These are phyloP conservation scores for Elephantulus edwardii DNA, from an alignment of 2,113 vertebrate genomes.

Conservation along the genomic window DNA sequence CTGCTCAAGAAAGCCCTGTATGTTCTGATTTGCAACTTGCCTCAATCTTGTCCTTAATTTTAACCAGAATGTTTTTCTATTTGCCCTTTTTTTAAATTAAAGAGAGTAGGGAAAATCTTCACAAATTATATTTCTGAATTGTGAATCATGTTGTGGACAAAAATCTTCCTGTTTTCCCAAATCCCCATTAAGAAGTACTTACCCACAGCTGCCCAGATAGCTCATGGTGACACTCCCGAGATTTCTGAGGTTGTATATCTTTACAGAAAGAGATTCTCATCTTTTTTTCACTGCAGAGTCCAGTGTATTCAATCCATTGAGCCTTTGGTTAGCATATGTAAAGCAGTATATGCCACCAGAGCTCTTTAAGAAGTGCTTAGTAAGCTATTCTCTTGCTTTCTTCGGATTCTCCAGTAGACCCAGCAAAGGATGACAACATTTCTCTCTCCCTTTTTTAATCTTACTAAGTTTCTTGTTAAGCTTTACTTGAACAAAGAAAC, in stretches of 20 bases:
- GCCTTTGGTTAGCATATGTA: no score
- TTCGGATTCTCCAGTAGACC: neutral
- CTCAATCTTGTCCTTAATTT: neutral
- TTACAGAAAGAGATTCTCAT: no score
- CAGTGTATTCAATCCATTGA: no score
- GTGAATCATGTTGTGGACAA: neutral
- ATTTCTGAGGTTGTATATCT: no score
- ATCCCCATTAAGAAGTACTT: slow-evolving; percentile 35
- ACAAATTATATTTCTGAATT: slow-evolving; percentile 20
- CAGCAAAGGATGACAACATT: neutral
- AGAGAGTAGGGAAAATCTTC: slow-evolving; percentile 8
- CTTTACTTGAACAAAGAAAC: slow-evolving; percentile 73
- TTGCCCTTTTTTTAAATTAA: neutral
- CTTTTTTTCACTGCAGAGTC: no score
- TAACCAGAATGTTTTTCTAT: neutral
- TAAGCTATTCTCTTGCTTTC: slow-evolving; percentile 14
- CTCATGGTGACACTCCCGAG: no score
- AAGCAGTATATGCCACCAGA: no score
- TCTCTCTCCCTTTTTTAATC: slow-evolving; percentile 61
- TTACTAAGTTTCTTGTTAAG: slow-evolving; percentile 49
- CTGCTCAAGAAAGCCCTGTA: neutral
- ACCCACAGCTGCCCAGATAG: no score
- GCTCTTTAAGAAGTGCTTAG: slow-evolving; percentile 59
- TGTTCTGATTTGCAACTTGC: neutral
- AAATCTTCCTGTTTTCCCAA: slow-evolving; percentile 5